Percentiles rank a stretch among this genome's conserved stretches.
phyloP scores from a whole-genome alignment of 2,888 invertebrate species.

The Habrosyne pyritoides region DNA sequence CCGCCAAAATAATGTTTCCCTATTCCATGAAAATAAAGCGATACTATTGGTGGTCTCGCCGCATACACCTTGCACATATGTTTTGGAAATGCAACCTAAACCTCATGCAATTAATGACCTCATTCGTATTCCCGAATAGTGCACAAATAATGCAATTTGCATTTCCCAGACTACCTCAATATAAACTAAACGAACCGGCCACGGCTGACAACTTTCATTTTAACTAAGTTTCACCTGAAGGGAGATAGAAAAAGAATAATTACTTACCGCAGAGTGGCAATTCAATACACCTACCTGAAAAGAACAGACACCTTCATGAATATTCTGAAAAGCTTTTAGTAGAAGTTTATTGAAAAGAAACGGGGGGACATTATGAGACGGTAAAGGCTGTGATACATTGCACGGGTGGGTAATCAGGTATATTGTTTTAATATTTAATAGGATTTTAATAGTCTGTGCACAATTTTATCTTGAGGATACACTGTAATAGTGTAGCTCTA shows the following conservation, averaged over 20 bases:
- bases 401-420: neutral
- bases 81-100: no score
- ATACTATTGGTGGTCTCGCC: no score
- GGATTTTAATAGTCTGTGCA: neutral
- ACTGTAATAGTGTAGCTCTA: neutral
- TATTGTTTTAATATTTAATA: slow-evolving; percentile 10
- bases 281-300: slow-evolving; percentile 77
- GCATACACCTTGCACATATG: no score
- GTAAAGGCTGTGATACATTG: slow-evolving; percentile 25
- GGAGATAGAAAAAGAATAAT: slow-evolving; percentile 44
- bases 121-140: neutral
- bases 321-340: slow-evolving; percentile 77
- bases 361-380: slow-evolving; percentile 37
- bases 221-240: slow-evolving; percentile 55
- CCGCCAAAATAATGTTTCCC: no score
- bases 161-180: neutral
- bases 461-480: neutral
- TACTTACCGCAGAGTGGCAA: slow-evolving; percentile 56
- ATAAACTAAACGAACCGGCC: slow-evolving; percentile 38
- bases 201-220: slow-evolving; percentile 43
- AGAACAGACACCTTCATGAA: slow-evolving; percentile 77
- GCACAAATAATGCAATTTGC: neutral
- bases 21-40: no score
- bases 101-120: neutral
- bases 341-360: slow-evolving; percentile 75